phyloP scores from a whole-genome alignment of 2,113 vertebrate genomes.

The Acanthochromis polyacanthus region DNA sequence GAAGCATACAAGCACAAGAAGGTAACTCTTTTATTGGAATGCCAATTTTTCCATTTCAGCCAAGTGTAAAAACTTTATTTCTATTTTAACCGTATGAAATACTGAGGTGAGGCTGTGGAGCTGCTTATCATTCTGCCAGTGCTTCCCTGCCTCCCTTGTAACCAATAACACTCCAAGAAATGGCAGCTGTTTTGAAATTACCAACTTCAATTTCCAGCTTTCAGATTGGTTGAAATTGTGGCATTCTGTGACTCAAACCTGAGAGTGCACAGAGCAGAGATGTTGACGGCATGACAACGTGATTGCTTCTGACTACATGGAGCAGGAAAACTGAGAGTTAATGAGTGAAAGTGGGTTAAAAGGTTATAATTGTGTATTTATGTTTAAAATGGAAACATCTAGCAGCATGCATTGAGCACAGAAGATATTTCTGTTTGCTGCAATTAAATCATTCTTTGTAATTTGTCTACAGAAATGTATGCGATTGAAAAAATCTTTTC shows the following conservation, averaged over 20 bases:
- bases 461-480: slow-evolving; percentile 8
- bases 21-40: no score
- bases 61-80: no score
- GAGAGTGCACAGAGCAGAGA: neutral
- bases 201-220: neutral
- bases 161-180: neutral
- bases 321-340: neutral
- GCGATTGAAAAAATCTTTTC: neutral
- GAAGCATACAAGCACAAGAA: no score
- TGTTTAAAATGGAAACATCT: neutral
- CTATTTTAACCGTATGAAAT: no score
- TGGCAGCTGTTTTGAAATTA: neutral
- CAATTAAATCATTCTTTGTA: slow-evolving; percentile 8
- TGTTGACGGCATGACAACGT: neutral
- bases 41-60: no score
- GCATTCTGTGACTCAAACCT: neutral
- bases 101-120: no score
- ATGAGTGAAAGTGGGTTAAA: slow-evolving; percentile 28
- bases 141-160: neutral
- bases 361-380: slow-evolving; percentile 4
- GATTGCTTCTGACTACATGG: neutral
- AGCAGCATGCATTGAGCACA: slow-evolving; percentile 16
- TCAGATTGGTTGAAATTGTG: neutral
- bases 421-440: neutral
- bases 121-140: neutral